phyloP scores from a whole-genome alignment of 2,888 invertebrate species.

The Harpalus rufipes region DNA sequence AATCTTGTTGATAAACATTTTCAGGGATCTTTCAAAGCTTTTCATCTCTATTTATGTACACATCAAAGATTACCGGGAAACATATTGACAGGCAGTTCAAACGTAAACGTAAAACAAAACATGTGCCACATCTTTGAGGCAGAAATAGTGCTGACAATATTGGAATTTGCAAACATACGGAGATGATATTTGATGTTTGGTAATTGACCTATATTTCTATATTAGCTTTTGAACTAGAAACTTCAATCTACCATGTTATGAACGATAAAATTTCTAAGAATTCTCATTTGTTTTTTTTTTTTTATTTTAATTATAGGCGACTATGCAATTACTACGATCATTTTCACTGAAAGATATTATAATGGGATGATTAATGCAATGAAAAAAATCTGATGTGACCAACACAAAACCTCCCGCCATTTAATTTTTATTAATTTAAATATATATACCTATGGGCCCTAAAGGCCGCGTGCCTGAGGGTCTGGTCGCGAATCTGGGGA shows the following conservation, averaged over 20 bases:
- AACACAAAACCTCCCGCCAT: too few species aligned
- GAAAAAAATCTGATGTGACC: too few species aligned
- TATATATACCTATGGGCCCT: too few species aligned
- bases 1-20: slow-evolving; percentile 44
- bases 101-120: slow-evolving; percentile 6
- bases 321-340: too few species aligned
- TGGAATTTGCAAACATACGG: neutral
- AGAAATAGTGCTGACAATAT: slow-evolving; percentile 7
- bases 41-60: slow-evolving; percentile 30
- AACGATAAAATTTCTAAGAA: too few species aligned
- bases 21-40: slow-evolving; percentile 26
- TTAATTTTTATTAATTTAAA: too few species aligned
- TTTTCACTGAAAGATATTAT: too few species aligned
- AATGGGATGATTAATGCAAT: too few species aligned
- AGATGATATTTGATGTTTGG: slow-evolving; percentile 12
- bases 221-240: slow-evolving; percentile 6
- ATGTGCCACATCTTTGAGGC: neutral
- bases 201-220: neutral
- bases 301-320: too few species aligned
- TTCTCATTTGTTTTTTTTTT: too few species aligned
- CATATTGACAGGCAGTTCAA: slow-evolving; percentile 23
- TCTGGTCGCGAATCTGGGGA: too few species aligned
- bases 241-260: neutral
- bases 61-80: slow-evolving; percentile 31
- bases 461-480: too few species aligned